Conservation (phyloP, 92 coral and sea anemone species). For the Porites cylindrica region DNA sequence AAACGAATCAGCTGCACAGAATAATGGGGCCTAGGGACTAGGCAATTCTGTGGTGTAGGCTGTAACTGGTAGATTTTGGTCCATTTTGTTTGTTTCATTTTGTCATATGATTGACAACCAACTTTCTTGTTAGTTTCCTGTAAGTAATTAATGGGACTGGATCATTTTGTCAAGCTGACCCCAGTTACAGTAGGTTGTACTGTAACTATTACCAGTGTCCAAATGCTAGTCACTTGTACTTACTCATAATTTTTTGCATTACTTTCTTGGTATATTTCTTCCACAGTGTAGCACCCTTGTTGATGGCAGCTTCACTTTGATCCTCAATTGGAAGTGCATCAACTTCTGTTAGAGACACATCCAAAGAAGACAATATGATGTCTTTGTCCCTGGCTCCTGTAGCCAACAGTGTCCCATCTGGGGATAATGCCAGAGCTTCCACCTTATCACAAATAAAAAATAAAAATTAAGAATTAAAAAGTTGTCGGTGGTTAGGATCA, state of each 20-base stretch:
- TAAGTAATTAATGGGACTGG: too few relatives aligned
- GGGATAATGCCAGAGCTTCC: slow-evolving; percentile 88
- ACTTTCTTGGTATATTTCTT: slow-evolving; percentile 87
- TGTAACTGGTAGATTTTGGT: too few relatives aligned
- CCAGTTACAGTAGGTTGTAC: too few relatives aligned
- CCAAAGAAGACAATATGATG: slow-evolving; percentile 82
- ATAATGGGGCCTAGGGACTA: too few relatives aligned
- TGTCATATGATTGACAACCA: too few relatives aligned
- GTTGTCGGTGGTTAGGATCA: not conserved
- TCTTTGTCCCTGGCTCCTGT: slow-evolving; percentile 91
- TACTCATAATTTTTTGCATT: slow-evolving; percentile 59
- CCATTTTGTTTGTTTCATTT: too few relatives aligned
- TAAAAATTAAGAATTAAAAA: not conserved
- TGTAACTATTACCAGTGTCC: too few relatives aligned
- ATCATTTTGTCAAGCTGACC: too few relatives aligned
- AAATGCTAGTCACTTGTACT: not conserved
- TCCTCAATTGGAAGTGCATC: slow-evolving; percentile 91
- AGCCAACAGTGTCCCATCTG: slow-evolving; percentile 95
- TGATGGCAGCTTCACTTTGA: slow-evolving; percentile 67
- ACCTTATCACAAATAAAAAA: slow-evolving; percentile 54
- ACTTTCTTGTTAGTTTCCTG: too few relatives aligned
- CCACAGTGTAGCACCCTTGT: slow-evolving; percentile 88
- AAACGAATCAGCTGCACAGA: too few relatives aligned
- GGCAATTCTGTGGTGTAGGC: too few relatives aligned
- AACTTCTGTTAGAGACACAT: slow-evolving; percentile 80